phyloP scores from a whole-genome alignment of 2,113 vertebrate genomes.

The Rhodinocichla rosea region DNA sequence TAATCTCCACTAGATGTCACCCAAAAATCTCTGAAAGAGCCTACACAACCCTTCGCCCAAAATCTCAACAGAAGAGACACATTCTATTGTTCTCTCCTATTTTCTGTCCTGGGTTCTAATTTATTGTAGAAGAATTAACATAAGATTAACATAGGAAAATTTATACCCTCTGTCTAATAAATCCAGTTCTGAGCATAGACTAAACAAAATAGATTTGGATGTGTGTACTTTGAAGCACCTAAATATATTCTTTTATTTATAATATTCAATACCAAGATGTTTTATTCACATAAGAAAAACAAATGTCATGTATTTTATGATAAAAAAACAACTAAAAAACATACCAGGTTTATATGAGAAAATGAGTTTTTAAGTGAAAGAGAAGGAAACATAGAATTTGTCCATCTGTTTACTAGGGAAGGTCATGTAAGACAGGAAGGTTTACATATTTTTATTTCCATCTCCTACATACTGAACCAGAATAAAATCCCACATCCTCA shows the following conservation, averaged over 20 bases:
- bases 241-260: neutral
- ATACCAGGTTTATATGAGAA: neutral
- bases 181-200: neutral
- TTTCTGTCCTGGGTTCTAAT: neutral
- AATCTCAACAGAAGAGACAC: neutral
- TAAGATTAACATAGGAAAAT: neutral
- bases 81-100: neutral
- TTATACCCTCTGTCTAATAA: neutral
- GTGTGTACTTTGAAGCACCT: neutral
- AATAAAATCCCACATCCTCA: neutral
- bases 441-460: neutral
- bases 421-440: neutral
- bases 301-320: neutral
- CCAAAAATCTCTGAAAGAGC: conserved; percentile 37
- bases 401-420: neutral
- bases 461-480: neutral
- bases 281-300: neutral
- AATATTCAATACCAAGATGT: neutral
- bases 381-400: neutral
- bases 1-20: conserved; percentile 68
- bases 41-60: neutral
- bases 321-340: neutral
- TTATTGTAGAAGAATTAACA: neutral
- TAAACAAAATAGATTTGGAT: neutral
- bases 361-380: neutral